These are phyloP conservation scores for Belgica antarctica DNA, from an alignment of 2,888 invertebrate genomes.

Conservation along the genomic window DNA sequence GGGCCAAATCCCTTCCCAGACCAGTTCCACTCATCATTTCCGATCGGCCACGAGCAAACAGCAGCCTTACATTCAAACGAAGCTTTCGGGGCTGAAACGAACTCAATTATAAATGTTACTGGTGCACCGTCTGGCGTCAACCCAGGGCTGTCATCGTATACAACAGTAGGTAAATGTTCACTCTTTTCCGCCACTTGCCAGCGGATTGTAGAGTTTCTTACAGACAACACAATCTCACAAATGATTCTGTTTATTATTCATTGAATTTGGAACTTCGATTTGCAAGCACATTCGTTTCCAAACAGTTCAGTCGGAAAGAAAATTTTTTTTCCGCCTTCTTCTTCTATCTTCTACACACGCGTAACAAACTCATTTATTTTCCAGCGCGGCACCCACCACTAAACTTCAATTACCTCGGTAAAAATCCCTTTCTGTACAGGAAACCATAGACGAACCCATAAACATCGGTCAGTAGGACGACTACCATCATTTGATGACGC, in stretches of 20 bases:
- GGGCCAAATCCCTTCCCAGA: conserved; percentile 48
- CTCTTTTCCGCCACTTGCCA: too few species aligned
- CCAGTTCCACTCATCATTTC: conserved; percentile 44
- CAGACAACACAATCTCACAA: too few species aligned
- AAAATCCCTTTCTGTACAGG: conserved; percentile 38
- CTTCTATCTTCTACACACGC: too few species aligned
- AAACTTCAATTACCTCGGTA: conserved; percentile 33
- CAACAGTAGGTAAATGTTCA: conserved; percentile 39
- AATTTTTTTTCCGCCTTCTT: too few species aligned
- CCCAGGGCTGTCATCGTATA: conserved; percentile 11
- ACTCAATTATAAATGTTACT: not conserved
- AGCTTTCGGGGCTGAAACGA: conserved; percentile 35
- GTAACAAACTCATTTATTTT: too few species aligned
- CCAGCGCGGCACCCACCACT: conserved; percentile 34
- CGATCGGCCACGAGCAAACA: conserved; percentile 34
- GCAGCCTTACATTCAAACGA: conserved; percentile 32
- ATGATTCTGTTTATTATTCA: too few species aligned
- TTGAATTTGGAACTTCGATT: too few species aligned
- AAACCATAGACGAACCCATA: conserved; percentile 30
- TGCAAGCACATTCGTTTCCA: too few species aligned
- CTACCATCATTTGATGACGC: too few species aligned
- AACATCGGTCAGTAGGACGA: not conserved
- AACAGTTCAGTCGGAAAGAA: too few species aligned
- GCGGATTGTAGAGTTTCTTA: too few species aligned
- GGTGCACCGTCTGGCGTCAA: not conserved